Conservation (phyloP, 2,888 invertebrate species). For the Zygogramma bicolorata region DNA sequence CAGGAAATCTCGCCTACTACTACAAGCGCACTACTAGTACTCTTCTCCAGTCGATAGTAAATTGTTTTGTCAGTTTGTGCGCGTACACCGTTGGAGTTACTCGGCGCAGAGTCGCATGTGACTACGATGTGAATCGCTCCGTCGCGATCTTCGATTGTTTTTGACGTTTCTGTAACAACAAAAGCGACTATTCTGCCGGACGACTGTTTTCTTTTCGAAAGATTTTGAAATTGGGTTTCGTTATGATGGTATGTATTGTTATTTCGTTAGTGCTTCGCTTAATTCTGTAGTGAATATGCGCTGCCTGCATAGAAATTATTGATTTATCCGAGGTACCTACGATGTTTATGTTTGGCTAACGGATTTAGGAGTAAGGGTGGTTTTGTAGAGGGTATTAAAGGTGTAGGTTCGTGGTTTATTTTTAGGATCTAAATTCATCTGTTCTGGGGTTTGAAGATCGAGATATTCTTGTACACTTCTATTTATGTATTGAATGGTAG, state of each 20-base stretch:
- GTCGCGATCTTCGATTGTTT: slow-evolving; percentile 14
- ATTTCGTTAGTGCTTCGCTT: not conserved
- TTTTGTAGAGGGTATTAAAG: not conserved
- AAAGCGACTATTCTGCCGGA: not conserved
- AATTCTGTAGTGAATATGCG: not conserved
- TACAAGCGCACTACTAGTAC: not conserved
- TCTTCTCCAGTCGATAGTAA: slow-evolving; percentile 24
- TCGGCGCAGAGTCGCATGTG: not conserved
- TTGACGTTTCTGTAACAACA: not conserved
- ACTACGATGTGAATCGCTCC: slow-evolving; percentile 3
- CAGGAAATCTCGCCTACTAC: not conserved
- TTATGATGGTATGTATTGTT: not conserved
- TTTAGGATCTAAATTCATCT: too few relatives aligned
- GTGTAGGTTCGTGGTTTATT: not conserved
- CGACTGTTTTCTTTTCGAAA: not conserved
- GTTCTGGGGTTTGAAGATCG: not conserved
- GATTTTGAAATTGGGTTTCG: not conserved
- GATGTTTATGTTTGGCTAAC: not conserved
- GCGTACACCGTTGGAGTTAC: slow-evolving; percentile 26
- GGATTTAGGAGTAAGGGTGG: not conserved
- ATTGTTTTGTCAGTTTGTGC: slow-evolving; percentile 34
- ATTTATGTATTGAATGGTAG: too few relatives aligned
- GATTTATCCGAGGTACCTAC: not conserved
- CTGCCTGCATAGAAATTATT: not conserved
- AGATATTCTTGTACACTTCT: not conserved